Base-by-base conservation (phyloP, 2,888 invertebrate species). In the Lithophane leautieri region DNA sequence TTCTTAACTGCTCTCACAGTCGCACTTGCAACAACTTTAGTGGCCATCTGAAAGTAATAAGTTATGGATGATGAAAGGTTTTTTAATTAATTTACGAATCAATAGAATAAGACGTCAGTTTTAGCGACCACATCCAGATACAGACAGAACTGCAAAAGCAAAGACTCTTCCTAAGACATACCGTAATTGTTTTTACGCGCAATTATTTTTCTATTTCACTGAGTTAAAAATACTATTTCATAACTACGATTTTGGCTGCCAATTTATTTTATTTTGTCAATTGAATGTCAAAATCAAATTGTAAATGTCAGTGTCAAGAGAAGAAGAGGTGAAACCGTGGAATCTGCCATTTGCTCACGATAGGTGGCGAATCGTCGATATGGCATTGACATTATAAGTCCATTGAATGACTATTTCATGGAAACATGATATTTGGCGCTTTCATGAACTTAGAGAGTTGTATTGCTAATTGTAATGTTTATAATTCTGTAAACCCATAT, bases 1-100 rank as follows among this genome's bases (percentile, higher is more conserved):
- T 98, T 98, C 93, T 98, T 98, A 44, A 99, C 98, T 85, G 99
- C 98, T 88, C 98, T 97, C 47, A 99, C 98, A 73, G 99, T 99
- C 47, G 99, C 99, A 92, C 98, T 98, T 79, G 98, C 98, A 90
- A 98, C 97, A 81, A 97, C 97, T 97, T 97, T 98, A 85, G 98
- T 97, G 93, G 98, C 97, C 98, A 98, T 98, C 95, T 96, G 87
- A 84, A 92, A 92, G 78, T 75, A 7, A 62, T 8, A 42, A 70
- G 70, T 61, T 25, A 50, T 4, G 42, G 40, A 50, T 4, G 9
- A 28, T 61, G 40, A 62, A 62, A 52, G 50, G 40, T 56, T 61
- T 28, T 65, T 2, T 25, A 14, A 25, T 0, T 34, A 66, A 44
- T 25, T 50, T 40, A 9, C 7, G 7, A 52, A n/a, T 58, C 40